phyloP scores from a whole-genome alignment of 1,140 invertebrate genomes.

The Neodiprion pinetum region DNA sequence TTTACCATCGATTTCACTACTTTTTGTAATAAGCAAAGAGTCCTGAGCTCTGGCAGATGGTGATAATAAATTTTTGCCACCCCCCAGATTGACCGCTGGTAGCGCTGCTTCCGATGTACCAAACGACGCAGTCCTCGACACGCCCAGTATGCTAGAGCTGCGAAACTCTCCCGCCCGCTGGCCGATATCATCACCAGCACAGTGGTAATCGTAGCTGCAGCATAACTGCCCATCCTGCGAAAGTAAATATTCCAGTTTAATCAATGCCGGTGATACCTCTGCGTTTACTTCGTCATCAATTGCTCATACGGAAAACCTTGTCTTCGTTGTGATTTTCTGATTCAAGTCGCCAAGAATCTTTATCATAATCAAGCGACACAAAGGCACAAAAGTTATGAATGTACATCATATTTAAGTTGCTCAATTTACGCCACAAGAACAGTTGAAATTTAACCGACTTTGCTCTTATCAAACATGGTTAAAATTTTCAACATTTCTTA shows the following conservation, averaged over 20 bases:
- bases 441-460: too few species aligned
- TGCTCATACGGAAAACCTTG: not conserved
- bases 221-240: slow-evolving; percentile 67
- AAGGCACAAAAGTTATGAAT: too few species aligned
- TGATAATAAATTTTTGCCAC: slow-evolving; percentile 16
- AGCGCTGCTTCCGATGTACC: slow-evolving; percentile 54
- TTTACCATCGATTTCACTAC: not conserved
- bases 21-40: not conserved
- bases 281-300: slow-evolving; percentile 2
- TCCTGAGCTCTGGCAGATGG: not conserved
- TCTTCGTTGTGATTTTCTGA: not conserved
- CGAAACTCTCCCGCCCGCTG: slow-evolving; percentile 9
- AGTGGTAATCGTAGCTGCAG: slow-evolving; percentile 70
- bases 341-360: too few species aligned
- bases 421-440: too few species aligned
- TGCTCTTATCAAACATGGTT: too few species aligned
- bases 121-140: slow-evolving; percentile 40
- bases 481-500: too few species aligned
- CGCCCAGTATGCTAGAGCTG: slow-evolving; percentile 29
- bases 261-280: slow-evolving; percentile 12
- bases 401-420: too few species aligned
- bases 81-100: slow-evolving; percentile 44
- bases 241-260: slow-evolving; percentile 32
- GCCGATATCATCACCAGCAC: slow-evolving; percentile 60
- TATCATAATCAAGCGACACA: too few species aligned